Evolutionary conservation across 2,888 invertebrate genomes (phyloP).

Genomic region (Drosophila mulleri): DNA sequence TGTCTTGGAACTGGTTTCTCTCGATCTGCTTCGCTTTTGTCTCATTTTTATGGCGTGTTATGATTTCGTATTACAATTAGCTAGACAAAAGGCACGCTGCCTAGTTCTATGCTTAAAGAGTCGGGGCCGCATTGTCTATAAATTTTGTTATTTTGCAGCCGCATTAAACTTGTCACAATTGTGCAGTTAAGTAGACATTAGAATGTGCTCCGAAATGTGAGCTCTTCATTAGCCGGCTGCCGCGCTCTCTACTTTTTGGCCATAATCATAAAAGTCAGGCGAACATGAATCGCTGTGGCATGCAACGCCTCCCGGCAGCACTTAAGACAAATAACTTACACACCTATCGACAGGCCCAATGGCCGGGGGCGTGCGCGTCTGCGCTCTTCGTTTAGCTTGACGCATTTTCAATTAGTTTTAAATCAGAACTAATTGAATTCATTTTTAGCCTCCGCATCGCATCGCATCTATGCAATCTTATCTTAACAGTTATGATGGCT

Average conservation of each 20-base stretch:
- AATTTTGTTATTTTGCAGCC: constrained; percentile 40
- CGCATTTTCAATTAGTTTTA: constrained; percentile 80
- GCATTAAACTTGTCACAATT: constrained; percentile 74
- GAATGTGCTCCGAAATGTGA: constrained; percentile 45
- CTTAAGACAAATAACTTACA: constrained; percentile 78
- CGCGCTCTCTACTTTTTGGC: constrained; percentile 8
- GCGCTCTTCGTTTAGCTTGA: constrained; percentile 44
- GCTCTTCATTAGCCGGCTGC: constrained; percentile 62
- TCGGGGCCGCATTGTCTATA: constrained; percentile 32
- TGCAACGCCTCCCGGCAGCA: constrained; percentile 67
- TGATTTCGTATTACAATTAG: constrained; percentile 79
- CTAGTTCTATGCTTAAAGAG: constrained; percentile 30
- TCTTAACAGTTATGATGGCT: constrained; percentile 75
- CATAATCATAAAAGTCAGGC: constrained; percentile 55
- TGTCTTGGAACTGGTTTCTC: constrained; percentile 64
- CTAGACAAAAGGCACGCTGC: constrained; percentile 71
- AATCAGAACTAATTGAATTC: constrained; percentile 79
- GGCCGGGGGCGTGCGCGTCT: constrained; percentile 8
- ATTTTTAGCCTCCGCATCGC: constrained; percentile 51
- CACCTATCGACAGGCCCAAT: constrained; percentile 67
- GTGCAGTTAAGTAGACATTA: constrained; percentile 66
- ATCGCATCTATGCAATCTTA: constrained; percentile 68
- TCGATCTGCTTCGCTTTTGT: constrained; percentile 49
- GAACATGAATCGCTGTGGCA: constrained; percentile 37
- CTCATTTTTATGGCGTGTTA: constrained; percentile 77